These are phyloP conservation scores for Bradypodion ventrale DNA, from an alignment of 2,797 vertebrate genomes.

Conservation along the genomic window DNA sequence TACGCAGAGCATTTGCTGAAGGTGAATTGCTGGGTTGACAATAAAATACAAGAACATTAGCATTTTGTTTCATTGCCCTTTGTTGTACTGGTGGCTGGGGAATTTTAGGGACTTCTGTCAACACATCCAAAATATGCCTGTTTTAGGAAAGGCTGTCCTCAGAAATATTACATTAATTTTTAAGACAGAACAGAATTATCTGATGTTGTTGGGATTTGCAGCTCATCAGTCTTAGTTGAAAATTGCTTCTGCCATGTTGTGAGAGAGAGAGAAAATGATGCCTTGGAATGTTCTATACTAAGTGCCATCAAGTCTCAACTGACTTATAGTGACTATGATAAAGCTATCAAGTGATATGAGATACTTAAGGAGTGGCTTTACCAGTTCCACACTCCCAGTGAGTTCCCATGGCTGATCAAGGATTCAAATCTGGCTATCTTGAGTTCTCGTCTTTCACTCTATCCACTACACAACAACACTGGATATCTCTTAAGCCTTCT, in stretches of 20 bases:
- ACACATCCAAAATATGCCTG: neutral
- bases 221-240: fast-evolving
- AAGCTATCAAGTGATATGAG: too few species aligned
- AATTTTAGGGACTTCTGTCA: neutral
- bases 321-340: too few species aligned
- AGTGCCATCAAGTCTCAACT: too few species aligned
- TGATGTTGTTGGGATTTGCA: conserved; percentile 13
- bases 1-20: too few species aligned
- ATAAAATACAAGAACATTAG: neutral
- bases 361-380: too few species aligned
- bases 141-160: neutral
- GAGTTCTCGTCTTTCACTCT: neutral
- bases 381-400: too few species aligned
- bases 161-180: neutral
- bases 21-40: fast-evolving
- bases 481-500: too few species aligned
- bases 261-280: too few species aligned
- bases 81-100: too few species aligned
- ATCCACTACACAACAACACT: too few species aligned
- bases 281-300: too few species aligned
- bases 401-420: too few species aligned
- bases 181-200: neutral
- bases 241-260: fast-evolving
- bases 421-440: neutral
- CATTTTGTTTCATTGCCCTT: neutral